phyloP scores from a whole-genome alignment of 2,797 vertebrate species.

The Phaenicophaeus curvirostris region DNA sequence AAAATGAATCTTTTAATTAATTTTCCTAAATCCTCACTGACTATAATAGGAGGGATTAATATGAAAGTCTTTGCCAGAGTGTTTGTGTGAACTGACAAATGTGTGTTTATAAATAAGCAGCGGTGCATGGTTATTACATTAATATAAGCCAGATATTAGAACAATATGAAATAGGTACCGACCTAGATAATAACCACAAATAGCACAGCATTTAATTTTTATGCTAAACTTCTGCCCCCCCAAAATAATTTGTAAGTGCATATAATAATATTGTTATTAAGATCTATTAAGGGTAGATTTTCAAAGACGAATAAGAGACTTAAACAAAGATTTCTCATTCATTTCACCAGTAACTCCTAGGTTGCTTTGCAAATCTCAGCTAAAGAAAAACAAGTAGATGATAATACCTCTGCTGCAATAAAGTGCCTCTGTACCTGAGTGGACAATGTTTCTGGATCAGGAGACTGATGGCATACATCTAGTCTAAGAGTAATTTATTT shows the following conservation, averaged over 20 bases:
- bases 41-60: not conserved
- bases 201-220: not conserved
- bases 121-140: not conserved
- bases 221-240: not conserved
- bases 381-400: not conserved
- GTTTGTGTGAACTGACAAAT: not conserved
- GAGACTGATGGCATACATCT: not conserved
- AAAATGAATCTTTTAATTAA: constrained; percentile 52
- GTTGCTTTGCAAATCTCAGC: not conserved
- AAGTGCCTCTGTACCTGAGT: not conserved
- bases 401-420: not conserved
- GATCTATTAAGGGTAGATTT: not conserved
- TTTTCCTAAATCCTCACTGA: constrained; percentile 18
- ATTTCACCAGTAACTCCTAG: not conserved
- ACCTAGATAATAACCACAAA: not conserved
- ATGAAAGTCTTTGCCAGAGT: not conserved
- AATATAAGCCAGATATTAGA: not conserved
- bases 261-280: not conserved
- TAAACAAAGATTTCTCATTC: not conserved
- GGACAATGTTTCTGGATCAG: not conserved
- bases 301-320: not conserved
- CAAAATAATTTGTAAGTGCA: not conserved
- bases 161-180: not conserved
- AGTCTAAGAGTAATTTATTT: not conserved
- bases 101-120: not conserved